Base-by-base conservation (phyloP, 1,140 invertebrate genomes). In the Lerema accius region DNA sequence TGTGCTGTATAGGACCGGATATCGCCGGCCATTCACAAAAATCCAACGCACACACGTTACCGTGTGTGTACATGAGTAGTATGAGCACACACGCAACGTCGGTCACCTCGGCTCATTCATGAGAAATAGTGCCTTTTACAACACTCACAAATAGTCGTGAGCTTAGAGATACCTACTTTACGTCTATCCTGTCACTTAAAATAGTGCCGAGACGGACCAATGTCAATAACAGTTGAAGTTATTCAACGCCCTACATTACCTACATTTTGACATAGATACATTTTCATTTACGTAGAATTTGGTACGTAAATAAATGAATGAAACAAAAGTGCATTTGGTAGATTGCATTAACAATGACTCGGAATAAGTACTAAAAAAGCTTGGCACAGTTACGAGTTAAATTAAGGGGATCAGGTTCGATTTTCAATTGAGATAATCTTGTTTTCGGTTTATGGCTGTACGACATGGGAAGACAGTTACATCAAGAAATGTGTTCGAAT, bases 11-110 rank as follows among this genome's bases (percentile, higher is more conserved):
- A 74, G 77, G 83, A 89, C 87, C 87, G 87, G 87, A 90, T 88
- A 86, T 87, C 78, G 73, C 65, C 69, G 80, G 77, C 79, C 87
- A 90, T 90, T 90, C 87, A 89, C 84, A 89, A 90, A 90, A 90
- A 88, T 84, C 64, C 46, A 32, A 78, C 81, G 67, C 82, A 66
- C 83, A 78, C 82, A 79, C 75, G 55, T 39, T 63, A 32, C 1
- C 7, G 13, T 59, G 50, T 72, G 16, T 43, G 49, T 55, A 68
- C 45, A 73, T 65, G 49, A 48, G 71, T 78, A 65, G 69, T 73
- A 69, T 65, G 56, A 28, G 48, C 35, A 40, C 67, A 76, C 76
- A 76, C 71, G n/a, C 28, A 62, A 50, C 14, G 19, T 14, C 60
- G 65, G 67, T 65, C 73, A 80, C 66, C 67, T 65, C 79, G 70